Evolutionary conservation across 2,797 vertebrate species (phyloP), one percentile per base, ranked within the genome.

Genomic region (Synanceia verrucosa): DNA sequence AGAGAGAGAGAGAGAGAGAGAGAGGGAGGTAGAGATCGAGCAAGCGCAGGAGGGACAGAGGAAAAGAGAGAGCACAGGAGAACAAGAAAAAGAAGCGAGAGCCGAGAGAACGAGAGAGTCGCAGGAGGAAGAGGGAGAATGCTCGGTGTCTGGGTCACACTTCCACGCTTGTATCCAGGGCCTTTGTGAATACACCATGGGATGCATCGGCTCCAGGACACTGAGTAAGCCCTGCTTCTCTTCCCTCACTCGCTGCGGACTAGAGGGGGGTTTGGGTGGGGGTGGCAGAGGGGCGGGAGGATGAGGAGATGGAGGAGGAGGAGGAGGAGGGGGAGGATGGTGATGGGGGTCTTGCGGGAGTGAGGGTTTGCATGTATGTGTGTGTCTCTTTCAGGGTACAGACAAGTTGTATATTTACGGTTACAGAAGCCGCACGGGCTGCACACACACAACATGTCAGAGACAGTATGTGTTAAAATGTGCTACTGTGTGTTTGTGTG

Each of bases 181-280:
- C 94, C 93, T 94, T 92, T 94, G 93, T 94, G 94, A 94, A 93
- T 87, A 94, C 93, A 95, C 89, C 94, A 95, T 95, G 94, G 94
- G 94, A 93, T 95, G 94, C 92, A 95, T 95, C 90, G 94, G 94
- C 93, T 95, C 94, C 85, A 93, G 94, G 92, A 94, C 83, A 90
- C 91, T 95, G 90, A 93, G 94, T 95, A 95, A 95, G 94, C 91
- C 62, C 61, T 43, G 36, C 83, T 83, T 90, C 84, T 80, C 79
- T 86, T 81, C 72, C 55, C 65, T 75, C 57, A 70, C 72, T 79
- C 65, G 57, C 76, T 87, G 83, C 76, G 59, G 85, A 81, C 71
- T 81, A 59, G 72, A 55, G 65, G 66, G 43, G 61, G 52, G 65
- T 67, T 63, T 47, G 59, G 44, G 60, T 19, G 55, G 21, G 63